Evolutionary conservation across 1,140 invertebrate genomes (phyloP).

Genomic region (Tribolium madens): DNA sequence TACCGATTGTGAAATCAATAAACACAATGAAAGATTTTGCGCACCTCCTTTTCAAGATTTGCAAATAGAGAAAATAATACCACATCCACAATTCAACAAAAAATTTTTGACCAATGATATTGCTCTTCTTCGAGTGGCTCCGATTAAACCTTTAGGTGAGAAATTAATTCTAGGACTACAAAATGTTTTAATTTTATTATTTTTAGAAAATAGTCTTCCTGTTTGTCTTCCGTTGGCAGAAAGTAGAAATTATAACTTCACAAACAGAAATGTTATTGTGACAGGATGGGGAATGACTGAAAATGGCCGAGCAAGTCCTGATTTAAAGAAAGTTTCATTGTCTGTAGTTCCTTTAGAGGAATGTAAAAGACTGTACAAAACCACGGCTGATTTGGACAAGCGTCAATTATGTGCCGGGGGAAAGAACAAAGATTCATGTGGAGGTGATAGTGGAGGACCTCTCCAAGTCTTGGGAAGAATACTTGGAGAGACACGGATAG

Average conservation of each 20-base stretch:
- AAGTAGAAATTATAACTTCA: constrained; percentile 57
- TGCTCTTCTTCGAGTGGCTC: constrained; percentile 70
- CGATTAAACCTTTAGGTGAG: constrained; percentile 46
- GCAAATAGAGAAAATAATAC: constrained; percentile 67
- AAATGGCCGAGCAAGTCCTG: constrained; percentile 61
- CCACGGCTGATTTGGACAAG: constrained; percentile 53
- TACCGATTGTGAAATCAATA: constrained; percentile 72
- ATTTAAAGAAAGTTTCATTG: constrained; percentile 68
- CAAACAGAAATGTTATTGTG: constrained; percentile 63
- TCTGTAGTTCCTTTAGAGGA: constrained; percentile 64
- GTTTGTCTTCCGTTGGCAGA: constrained; percentile 71
- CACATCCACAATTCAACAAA: constrained; percentile 70
- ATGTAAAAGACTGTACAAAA: constrained; percentile 62
- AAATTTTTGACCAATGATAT: constrained; percentile 71
- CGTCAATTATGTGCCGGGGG: constrained; percentile 75
- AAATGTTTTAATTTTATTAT: background rate
- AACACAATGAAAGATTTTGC: constrained; percentile 66
- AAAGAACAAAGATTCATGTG: constrained; percentile 66
- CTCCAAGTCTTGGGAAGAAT: constrained; percentile 62
- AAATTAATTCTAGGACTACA: background rate
- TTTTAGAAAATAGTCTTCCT: constrained; percentile 67
- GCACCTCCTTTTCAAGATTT: constrained; percentile 72
- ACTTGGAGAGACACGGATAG: constrained; percentile 58
- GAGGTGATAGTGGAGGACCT: constrained; percentile 66
- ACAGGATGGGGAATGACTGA: constrained; percentile 76